phyloP scores from a whole-genome alignment of 2,797 vertebrate genomes.

The Bufotes viridis region DNA sequence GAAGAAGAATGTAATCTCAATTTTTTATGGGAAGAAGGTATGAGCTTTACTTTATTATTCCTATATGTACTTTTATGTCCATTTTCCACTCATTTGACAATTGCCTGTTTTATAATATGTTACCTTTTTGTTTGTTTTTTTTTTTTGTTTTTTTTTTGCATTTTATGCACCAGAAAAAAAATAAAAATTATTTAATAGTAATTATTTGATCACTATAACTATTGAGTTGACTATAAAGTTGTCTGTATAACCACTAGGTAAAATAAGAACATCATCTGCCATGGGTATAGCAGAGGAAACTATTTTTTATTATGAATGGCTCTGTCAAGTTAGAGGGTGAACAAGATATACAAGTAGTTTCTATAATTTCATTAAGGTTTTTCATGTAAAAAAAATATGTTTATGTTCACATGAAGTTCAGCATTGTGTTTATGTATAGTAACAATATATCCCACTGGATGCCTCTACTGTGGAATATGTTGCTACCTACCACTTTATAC shows the following conservation, averaged over 20 bases:
- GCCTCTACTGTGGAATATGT: too few relatives aligned
- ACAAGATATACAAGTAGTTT: too few relatives aligned
- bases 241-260: background rate
- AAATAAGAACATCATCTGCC: background rate
- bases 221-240: too few relatives aligned
- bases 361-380: background rate
- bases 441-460: too few relatives aligned
- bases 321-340: background rate
- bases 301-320: background rate
- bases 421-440: too few relatives aligned
- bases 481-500: too few relatives aligned
- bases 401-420: too few relatives aligned
- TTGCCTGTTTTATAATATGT: background rate
- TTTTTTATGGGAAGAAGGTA: conserved; percentile 74
- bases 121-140: background rate
- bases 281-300: background rate
- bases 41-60: background rate
- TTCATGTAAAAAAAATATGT: background rate
- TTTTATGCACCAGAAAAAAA: too few relatives aligned
- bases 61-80: background rate
- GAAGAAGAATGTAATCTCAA: conserved; percentile 82
- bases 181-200: too few relatives aligned
- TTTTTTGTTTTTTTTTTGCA: too few relatives aligned
- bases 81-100: background rate
- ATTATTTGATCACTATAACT: too few relatives aligned